Percentiles rank a stretch among this genome's conserved stretches.
These are phyloP conservation scores for Electrona antarctica DNA, from an alignment of 2,113 vertebrate species.

Conservation along the genomic window DNA sequence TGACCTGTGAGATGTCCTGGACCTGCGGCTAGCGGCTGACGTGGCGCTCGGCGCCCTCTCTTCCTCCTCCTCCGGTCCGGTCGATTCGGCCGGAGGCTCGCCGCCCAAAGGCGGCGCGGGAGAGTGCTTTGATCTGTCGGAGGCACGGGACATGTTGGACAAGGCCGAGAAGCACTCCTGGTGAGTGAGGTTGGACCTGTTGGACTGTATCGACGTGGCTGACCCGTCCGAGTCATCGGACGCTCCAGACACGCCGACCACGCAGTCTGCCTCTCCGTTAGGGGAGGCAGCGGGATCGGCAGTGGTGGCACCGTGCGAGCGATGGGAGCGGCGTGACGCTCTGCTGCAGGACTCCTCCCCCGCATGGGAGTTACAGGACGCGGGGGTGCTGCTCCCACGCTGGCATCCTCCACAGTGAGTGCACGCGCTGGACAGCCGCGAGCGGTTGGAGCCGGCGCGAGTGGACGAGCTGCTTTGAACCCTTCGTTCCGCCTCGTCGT, in stretches of 20 bases:
- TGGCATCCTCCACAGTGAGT: constrained; percentile 65
- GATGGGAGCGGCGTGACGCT: constrained; percentile 37
- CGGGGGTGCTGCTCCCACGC: constrained; percentile 1
- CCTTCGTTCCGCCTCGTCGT: constrained; percentile 38
- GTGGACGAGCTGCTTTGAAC: constrained; percentile 54
- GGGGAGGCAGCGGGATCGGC: constrained; percentile 15
- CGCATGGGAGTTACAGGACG: not conserved
- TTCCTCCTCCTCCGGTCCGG: constrained; percentile 22
- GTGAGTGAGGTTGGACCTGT: constrained; percentile 57
- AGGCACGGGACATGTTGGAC: constrained; percentile 44
- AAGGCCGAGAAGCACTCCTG: constrained; percentile 19
- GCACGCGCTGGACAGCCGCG: constrained; percentile 54
- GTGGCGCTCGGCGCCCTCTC: constrained; percentile 26
- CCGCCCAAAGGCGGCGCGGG: not conserved
- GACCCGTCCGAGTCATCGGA: constrained; percentile 45
- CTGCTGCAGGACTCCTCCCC: constrained; percentile 9
- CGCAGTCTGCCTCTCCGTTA: constrained; percentile 23
- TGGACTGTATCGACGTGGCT: constrained; percentile 46
- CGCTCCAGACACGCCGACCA: not conserved
- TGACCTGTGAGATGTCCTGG: constrained; percentile 29
- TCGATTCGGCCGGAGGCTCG: not conserved
- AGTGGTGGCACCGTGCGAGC: not conserved
- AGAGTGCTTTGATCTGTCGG: constrained; percentile 7
- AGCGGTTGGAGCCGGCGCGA: constrained; percentile 37
- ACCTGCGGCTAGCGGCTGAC: constrained; percentile 44